phyloP scores from a whole-genome alignment of 2,888 invertebrate genomes.

The Halocaridina rubra region DNA sequence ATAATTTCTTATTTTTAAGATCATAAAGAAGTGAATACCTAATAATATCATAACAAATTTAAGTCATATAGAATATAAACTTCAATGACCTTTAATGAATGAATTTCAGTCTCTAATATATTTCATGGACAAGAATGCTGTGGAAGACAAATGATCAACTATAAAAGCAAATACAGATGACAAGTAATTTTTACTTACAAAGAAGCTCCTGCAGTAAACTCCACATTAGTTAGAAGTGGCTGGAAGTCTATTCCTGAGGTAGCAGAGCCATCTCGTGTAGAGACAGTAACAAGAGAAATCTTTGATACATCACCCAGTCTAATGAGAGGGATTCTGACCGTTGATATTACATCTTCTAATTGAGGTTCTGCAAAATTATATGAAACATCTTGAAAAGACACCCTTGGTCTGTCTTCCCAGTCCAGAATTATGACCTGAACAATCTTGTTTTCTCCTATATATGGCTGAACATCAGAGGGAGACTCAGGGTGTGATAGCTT shows the following conservation, averaged over 20 bases:
- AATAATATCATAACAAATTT: too few species aligned
- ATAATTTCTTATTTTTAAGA: too few species aligned
- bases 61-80: too few species aligned
- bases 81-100: too few species aligned
- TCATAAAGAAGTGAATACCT: too few species aligned
- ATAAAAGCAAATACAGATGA: too few species aligned
- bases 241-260: slow-evolving; percentile 38
- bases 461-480: slow-evolving; percentile 64
- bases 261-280: slow-evolving; percentile 53
- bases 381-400: slow-evolving; percentile 58
- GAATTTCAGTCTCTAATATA: too few species aligned
- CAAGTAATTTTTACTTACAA: too few species aligned
- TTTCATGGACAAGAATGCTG: too few species aligned
- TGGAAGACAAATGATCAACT: too few species aligned
- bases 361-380: slow-evolving; percentile 52
- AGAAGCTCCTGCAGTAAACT: slow-evolving; percentile 43
- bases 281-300: slow-evolving; percentile 31
- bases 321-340: slow-evolving; percentile 33
- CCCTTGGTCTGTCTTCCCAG: slow-evolving; percentile 67
- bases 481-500: slow-evolving; percentile 66
- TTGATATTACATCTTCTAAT: slow-evolving; percentile 12
- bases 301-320: slow-evolving; percentile 52
- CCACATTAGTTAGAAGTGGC: slow-evolving; percentile 33
- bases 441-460: slow-evolving; percentile 66
- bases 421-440: slow-evolving; percentile 67